phyloP scores from a whole-genome alignment of 2,113 vertebrate genomes.

The Calidris pygmaea region DNA sequence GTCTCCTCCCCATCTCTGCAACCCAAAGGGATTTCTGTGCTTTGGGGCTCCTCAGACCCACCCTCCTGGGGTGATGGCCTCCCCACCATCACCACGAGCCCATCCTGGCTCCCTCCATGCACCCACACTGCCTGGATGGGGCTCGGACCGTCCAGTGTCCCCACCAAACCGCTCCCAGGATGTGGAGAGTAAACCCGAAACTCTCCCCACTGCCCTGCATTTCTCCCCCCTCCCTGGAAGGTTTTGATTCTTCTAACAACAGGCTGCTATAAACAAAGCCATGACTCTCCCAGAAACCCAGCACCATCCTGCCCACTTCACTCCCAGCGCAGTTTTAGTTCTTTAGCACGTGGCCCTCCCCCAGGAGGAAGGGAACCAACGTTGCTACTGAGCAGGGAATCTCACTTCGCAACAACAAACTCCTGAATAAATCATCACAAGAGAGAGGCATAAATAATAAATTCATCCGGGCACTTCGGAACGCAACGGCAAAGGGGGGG shows the following conservation, averaged over 20 bases:
- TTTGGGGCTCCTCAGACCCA: not conserved
- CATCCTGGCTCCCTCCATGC: not conserved
- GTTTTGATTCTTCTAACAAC: not conserved
- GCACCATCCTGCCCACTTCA: not conserved
- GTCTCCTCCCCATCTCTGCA: not conserved
- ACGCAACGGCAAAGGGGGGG: no score
- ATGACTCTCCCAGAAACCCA: not conserved
- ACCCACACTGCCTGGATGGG: accelerated
- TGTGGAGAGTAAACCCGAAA: accelerated
- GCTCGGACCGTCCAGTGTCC: not conserved
- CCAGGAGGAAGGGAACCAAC: not conserved
- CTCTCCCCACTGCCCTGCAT: accelerated
- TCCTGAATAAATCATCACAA: not conserved
- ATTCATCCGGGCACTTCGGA: not conserved
- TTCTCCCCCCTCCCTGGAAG: not conserved
- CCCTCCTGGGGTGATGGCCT: accelerated
- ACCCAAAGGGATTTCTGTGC: not conserved
- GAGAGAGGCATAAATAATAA: not conserved
- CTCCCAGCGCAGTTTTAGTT: not conserved
- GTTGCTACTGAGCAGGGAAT: not conserved
- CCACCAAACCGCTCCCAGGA: accelerated
- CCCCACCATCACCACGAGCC: not conserved
- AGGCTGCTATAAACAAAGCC: not conserved
- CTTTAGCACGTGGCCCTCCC: not conserved
- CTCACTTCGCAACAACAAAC: not conserved